Conservation (phyloP, 1,140 invertebrate genomes). For the Planococcus citri region DNA sequence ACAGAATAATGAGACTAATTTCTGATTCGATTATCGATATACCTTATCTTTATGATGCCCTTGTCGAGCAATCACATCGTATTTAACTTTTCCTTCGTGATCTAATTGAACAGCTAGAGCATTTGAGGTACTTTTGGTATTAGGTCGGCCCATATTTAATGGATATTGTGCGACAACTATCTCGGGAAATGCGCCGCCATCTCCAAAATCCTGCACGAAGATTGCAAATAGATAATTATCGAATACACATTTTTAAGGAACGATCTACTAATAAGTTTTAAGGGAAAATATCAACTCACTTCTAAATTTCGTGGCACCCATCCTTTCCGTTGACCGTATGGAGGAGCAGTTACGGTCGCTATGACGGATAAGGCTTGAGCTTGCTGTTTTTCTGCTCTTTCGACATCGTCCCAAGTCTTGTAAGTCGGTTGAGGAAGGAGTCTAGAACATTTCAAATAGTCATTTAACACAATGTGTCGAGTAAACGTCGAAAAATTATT, state of each 20-base stretch:
- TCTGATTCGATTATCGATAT: background rate
- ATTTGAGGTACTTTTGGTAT: constrained; percentile 66
- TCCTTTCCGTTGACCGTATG: constrained; percentile 88
- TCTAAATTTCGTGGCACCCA: constrained; percentile 82
- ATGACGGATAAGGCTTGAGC: constrained; percentile 62
- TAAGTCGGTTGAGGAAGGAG: constrained; percentile 66
- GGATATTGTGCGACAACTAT: constrained; percentile 96
- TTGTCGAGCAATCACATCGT: constrained; percentile 88
- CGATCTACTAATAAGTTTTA: constrained; percentile 13
- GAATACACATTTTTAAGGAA: background rate
- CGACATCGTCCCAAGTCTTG: constrained; percentile 77
- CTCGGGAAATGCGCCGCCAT: constrained; percentile 98
- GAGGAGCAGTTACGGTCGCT: constrained; percentile 64
- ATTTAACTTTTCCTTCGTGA: constrained; percentile 88
- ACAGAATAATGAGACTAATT: background rate
- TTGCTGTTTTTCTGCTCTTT: constrained; percentile 43
- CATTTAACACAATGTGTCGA: too few species aligned
- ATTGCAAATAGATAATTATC: background rate
- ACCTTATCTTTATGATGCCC: constrained; percentile 94
- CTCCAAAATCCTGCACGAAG: constrained; percentile 56
- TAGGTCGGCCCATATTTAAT: constrained; percentile 65
- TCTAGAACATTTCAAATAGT: too few species aligned
- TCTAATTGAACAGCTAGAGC: constrained; percentile 88
- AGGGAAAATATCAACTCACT: constrained; percentile 47
- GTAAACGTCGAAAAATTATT: too few species aligned